phyloP scores from a whole-genome alignment of 2,797 vertebrate genomes.

The Micropoecilia bifurca region DNA sequence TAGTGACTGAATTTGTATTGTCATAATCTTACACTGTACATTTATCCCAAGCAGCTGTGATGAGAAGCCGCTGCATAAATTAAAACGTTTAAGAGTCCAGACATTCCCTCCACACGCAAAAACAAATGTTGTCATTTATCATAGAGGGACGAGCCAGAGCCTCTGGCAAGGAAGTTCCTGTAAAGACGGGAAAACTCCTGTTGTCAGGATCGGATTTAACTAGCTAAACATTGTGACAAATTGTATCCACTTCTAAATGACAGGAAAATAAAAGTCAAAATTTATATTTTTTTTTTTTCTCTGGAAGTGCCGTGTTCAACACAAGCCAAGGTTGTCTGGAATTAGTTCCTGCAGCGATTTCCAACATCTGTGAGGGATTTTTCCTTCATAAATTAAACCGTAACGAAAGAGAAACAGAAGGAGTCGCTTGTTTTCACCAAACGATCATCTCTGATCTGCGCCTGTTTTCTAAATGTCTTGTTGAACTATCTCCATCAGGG shows the following conservation, averaged over 20 bases:
- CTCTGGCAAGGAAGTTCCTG: background rate
- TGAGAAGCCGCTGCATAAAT: slow-evolving; percentile 7
- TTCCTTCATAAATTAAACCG: slow-evolving; percentile 11
- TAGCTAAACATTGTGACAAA: background rate
- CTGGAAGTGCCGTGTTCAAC: slow-evolving; percentile 1
- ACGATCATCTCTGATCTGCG: slow-evolving; percentile 21
- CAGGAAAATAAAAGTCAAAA: slow-evolving; percentile 4
- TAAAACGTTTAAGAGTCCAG: slow-evolving; percentile 16
- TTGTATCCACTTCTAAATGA: slow-evolving; percentile 11
- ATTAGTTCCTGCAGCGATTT: slow-evolving; percentile 14
- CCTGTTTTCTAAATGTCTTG: slow-evolving; percentile 32
- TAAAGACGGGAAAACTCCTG: background rate
- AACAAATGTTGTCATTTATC: background rate
- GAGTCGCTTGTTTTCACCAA: slow-evolving; percentile 2
- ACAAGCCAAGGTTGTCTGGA: slow-evolving; percentile 10
- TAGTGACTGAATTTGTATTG: slow-evolving; percentile 12
- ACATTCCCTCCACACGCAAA: background rate
- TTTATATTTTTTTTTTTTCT: slow-evolving; percentile 6
- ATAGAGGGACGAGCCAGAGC: background rate
- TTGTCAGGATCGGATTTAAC: background rate
- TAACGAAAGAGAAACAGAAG: slow-evolving; percentile 13
- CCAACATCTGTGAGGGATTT: slow-evolving; percentile 7
- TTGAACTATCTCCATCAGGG: slow-evolving; percentile 72
- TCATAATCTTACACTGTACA: slow-evolving; percentile 31
- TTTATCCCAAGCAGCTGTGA: slow-evolving; percentile 8